Evolutionary conservation across 1,140 invertebrate species (phyloP).

Genomic region (Seison nebaliae): DNA sequence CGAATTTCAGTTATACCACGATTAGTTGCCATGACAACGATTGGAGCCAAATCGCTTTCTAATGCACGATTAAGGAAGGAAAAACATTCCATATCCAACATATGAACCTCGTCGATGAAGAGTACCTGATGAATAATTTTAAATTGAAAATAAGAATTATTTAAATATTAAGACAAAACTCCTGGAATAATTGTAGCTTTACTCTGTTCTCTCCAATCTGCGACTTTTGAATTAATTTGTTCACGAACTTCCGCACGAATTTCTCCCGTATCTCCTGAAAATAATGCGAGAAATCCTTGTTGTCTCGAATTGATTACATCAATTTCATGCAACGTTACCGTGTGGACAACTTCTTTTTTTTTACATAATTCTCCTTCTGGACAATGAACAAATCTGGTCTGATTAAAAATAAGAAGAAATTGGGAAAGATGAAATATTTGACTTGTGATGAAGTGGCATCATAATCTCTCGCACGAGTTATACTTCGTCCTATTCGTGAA

Average conservation of each 20-base stretch:
- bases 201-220: conserved; percentile 93
- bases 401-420: conserved; percentile 15
- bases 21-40: conserved; percentile 97
- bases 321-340: conserved; percentile 86
- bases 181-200: conserved; percentile 94
- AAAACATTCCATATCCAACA: conserved; percentile 96
- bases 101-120: conserved; percentile 52
- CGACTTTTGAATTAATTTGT: conserved; percentile 89
- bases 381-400: conserved; percentile 71
- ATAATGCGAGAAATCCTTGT: conserved; percentile 81
- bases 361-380: conserved; percentile 94
- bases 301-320: conserved; percentile 90
- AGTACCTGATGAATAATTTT: conserved; percentile 25
- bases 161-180: conserved; percentile 29
- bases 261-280: conserved; percentile 92
- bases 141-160: not conserved
- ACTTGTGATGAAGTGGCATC: conserved; percentile 64
- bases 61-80: conserved; percentile 82
- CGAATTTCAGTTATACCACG: conserved; percentile 76
- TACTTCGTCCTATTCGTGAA: conserved; percentile 68
- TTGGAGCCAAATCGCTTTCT: conserved; percentile 81
- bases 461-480: conserved; percentile 76
- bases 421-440: not conserved
- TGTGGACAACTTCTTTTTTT: conserved; percentile 92
- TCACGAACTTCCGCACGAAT: conserved; percentile 87